phyloP scores from a whole-genome alignment of 2,797 vertebrate genomes.

The Crenichthys baileyi region DNA sequence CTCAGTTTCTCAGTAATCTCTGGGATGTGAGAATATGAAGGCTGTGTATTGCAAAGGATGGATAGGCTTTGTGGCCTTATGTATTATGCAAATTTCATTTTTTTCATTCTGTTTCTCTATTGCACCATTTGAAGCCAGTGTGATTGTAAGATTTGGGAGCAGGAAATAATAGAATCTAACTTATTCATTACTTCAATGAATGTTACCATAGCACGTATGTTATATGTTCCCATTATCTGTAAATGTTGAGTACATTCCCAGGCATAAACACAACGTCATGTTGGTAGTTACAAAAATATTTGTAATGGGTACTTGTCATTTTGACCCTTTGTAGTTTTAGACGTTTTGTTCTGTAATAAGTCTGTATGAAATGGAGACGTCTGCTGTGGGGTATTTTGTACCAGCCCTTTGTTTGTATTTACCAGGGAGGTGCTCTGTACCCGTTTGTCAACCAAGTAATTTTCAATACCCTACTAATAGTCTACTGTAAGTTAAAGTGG shows the following conservation, averaged over 20 bases:
- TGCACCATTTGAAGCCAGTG: not conserved
- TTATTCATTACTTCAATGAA: not conserved
- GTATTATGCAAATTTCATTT: not conserved
- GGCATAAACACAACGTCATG: no score
- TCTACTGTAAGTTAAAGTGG: not conserved
- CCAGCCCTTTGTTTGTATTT: no score
- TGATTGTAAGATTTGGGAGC: not conserved
- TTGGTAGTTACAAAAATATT: no score
- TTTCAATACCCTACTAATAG: not conserved
- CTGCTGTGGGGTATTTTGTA: no score
- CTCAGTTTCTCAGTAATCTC: slow-evolving; percentile 63
- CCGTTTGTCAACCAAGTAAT: no score
- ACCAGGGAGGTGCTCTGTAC: no score
- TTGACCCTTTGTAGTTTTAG: no score
- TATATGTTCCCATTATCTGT: not conserved
- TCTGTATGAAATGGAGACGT: no score
- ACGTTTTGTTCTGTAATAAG: no score
- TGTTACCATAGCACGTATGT: not conserved
- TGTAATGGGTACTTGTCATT: no score
- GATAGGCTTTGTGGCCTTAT: not conserved
- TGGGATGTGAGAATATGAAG: slow-evolving; percentile 54
- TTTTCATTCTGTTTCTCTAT: not conserved
- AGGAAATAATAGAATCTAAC: not conserved
- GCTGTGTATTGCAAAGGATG: slow-evolving; percentile 21
- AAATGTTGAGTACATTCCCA: not conserved